A percentile compares a stretch with the other conserved stretches of the same genome.
Conservation (phyloP, 2,888 invertebrate genomes). For the Beris morrisii region DNA sequence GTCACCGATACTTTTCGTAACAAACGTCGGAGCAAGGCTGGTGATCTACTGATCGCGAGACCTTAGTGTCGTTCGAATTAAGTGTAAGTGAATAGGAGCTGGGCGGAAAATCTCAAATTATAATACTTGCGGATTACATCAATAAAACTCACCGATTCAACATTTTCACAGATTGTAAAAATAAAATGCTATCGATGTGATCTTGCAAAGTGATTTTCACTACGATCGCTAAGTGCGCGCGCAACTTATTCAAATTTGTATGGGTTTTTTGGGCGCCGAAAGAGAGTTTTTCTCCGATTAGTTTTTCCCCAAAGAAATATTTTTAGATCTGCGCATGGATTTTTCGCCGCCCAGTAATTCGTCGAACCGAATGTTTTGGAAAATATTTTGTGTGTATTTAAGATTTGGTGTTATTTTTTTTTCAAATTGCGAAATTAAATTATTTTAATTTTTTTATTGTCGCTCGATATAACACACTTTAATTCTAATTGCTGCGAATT, state of each 20-base stretch:
- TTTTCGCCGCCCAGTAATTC: conserved; percentile 27
- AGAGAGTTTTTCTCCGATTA: conserved; percentile 19
- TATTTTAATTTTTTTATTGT: not conserved
- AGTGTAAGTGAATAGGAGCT: conserved; percentile 57
- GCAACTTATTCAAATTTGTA: conserved; percentile 29
- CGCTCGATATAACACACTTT: not conserved
- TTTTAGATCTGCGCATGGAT: conserved; percentile 35
- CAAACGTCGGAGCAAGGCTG: conserved; percentile 59
- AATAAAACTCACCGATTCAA: conserved; percentile 25
- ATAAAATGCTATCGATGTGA: conserved; percentile 2
- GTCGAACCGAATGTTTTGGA: conserved; percentile 9
- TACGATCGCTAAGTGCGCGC: conserved; percentile 28
- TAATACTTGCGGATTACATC: conserved; percentile 32
- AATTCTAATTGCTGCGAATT: not conserved
- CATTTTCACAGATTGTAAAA: conserved; percentile 23
- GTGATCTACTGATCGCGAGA: conserved; percentile 60
- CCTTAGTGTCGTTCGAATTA: conserved; percentile 59
- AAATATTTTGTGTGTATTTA: conserved; percentile 5
- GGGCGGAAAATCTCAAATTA: conserved; percentile 34
- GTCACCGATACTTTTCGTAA: conserved; percentile 49
- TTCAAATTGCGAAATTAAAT: not conserved
- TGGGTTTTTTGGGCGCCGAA: conserved; percentile 26
- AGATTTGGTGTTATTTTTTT: not conserved
- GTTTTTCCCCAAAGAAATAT: conserved; percentile 35
- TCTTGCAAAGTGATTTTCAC: conserved; percentile 10